Conservation (phyloP, 2,113 vertebrate species). For the Sorex araneus region DNA sequence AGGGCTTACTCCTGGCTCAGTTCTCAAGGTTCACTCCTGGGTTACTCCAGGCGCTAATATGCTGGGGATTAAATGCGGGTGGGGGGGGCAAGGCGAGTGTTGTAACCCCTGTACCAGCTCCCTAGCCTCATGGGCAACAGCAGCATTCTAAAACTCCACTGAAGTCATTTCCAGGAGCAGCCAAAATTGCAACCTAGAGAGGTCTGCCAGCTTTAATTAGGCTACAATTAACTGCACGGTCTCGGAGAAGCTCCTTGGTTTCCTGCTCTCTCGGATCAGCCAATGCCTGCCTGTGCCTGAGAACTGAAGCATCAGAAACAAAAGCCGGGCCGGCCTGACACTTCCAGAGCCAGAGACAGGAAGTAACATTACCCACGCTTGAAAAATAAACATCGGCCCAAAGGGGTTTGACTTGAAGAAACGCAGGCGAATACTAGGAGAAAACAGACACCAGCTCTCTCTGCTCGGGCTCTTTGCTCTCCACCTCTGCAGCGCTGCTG, state of each 20-base stretch:
- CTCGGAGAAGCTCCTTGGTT: background rate
- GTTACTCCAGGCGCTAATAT: background rate
- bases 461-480: background rate
- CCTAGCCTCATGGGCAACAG: background rate
- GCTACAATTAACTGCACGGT: background rate
- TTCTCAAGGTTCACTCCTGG: no score
- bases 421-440: background rate
- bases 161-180: background rate
- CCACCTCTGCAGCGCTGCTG: background rate
- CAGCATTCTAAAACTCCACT: background rate
- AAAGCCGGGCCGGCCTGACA: constrained; percentile 44
- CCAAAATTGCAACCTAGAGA: background rate
- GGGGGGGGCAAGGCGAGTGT: background rate
- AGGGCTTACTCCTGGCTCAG: no score
- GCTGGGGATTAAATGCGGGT: background rate
- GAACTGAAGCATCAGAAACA: constrained; percentile 24
- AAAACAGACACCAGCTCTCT: background rate
- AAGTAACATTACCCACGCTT: background rate
- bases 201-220: background rate
- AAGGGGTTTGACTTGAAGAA: background rate
- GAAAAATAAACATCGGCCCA: background rate
- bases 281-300: constrained; percentile 12
- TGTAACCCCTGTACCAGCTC: background rate
- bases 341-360: constrained; percentile 18
- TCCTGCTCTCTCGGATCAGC: background rate